A percentile compares a stretch with the other conserved stretches of the same genome.
phyloP scores from a whole-genome alignment of 2,888 invertebrate species.

The Catonia carolina region DNA sequence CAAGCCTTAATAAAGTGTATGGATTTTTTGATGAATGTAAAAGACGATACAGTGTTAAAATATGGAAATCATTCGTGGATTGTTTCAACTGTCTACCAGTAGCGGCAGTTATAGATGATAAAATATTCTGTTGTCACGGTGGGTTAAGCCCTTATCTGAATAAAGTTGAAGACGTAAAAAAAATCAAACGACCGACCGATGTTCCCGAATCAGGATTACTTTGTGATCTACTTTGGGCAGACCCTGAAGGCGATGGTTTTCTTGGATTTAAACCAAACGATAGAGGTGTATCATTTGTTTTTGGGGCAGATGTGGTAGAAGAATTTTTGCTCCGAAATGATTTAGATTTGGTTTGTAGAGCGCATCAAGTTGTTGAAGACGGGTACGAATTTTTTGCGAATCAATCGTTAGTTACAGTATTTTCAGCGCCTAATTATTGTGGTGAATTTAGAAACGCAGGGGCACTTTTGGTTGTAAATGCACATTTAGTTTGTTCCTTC shows the following conservation, averaged over 20 bases:
- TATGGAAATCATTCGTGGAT: conserved; percentile 42
- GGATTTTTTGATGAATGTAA: conserved; percentile 94
- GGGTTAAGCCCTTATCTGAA: conserved; percentile 45
- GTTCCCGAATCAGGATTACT: conserved; percentile 52
- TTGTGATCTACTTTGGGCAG: conserved; percentile 55
- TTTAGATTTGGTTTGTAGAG: conserved; percentile 57
- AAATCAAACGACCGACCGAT: conserved; percentile 50
- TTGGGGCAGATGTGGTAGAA: conserved; percentile 51
- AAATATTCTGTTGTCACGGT: conserved; percentile 59
- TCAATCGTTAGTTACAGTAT: conserved; percentile 29
- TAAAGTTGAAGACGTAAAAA: conserved; percentile 50
- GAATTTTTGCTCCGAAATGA: conserved; percentile 38
- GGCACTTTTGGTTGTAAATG: conserved; percentile 25
- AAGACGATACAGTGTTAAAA: conserved; percentile 39
- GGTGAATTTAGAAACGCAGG: conserved; percentile 27
- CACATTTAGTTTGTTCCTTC: conserved; percentile 25
- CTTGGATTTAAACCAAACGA: conserved; percentile 60
- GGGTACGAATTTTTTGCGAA: conserved; percentile 34
- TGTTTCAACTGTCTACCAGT: conserved; percentile 51
- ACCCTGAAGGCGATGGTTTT: conserved; percentile 45
- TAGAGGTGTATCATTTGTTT: conserved; percentile 56
- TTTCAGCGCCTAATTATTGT: conserved; percentile 28
- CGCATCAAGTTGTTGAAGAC: conserved; percentile 50
- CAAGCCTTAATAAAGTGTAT: conserved; percentile 67
- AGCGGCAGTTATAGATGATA: conserved; percentile 57